Percentiles rank a stretch among this genome's conserved stretches.
phyloP scores from a whole-genome alignment of 2,888 invertebrate species.

The Scrobipalpa costella region DNA sequence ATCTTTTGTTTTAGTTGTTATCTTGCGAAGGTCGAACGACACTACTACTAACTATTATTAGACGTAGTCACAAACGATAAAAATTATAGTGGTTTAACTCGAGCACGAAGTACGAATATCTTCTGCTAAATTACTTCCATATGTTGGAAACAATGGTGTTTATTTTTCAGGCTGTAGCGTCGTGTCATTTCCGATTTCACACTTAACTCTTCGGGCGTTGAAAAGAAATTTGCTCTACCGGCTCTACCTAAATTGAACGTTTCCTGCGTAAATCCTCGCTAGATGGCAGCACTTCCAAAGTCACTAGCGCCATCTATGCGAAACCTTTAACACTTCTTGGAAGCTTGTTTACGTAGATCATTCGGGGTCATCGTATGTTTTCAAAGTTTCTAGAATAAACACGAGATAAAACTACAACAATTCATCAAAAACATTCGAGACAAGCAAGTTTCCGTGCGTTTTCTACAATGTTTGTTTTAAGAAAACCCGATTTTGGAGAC shows the following conservation, averaged over 20 bases:
- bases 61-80: not conserved
- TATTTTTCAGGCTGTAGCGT: too few species aligned
- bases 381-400: constrained; percentile 20
- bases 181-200: too few species aligned
- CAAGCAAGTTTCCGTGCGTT: not conserved
- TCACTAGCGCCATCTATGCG: constrained; percentile 5
- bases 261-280: not conserved
- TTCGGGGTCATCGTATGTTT: constrained; percentile 6
- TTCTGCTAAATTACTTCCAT: too few species aligned
- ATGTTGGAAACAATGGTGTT: too few species aligned
- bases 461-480: constrained; percentile 16
- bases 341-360: not conserved
- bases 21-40: not conserved
- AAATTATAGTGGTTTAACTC: too few species aligned
- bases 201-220: too few species aligned
- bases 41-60: not conserved
- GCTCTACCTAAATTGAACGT: too few species aligned
- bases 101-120: too few species aligned
- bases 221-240: too few species aligned
- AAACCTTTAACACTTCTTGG: not conserved
- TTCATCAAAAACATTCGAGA: not conserved
- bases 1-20: not conserved
- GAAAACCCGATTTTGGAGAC: constrained; percentile 49
- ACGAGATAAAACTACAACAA: not conserved
- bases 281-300: constrained; percentile 5